Evolutionary conservation across 1,140 invertebrate genomes (phyloP).

Genomic region (Drosophila orosa): DNA sequence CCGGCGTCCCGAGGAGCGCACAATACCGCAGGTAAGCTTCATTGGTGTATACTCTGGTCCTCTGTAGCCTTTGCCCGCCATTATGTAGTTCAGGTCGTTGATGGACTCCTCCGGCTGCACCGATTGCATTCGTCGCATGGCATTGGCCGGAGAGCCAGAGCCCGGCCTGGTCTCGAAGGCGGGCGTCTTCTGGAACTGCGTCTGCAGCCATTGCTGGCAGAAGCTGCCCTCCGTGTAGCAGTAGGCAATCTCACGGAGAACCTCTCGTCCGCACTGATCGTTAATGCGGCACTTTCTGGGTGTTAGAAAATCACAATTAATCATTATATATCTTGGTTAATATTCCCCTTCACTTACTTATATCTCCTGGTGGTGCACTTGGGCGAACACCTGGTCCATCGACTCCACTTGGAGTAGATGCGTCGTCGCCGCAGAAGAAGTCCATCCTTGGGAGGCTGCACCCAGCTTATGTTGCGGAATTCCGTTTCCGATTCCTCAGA

Average conservation of each 20-base stretch:
- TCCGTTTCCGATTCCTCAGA: slow-evolving; percentile 60
- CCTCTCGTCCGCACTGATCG: slow-evolving; percentile 89
- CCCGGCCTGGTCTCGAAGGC: slow-evolving; percentile 64
- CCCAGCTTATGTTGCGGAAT: slow-evolving; percentile 38
- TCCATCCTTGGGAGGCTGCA: slow-evolving; percentile 53
- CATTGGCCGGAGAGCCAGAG: slow-evolving; percentile 7
- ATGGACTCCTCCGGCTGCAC: slow-evolving; percentile 39
- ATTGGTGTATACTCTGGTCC: slow-evolving; percentile 74
- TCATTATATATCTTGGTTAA: background rate
- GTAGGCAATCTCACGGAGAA: slow-evolving; percentile 92
- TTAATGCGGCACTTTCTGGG: slow-evolving; percentile 90
- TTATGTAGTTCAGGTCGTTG: slow-evolving; percentile 75
- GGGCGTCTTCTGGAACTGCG: slow-evolving; percentile 67
- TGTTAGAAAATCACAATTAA: no score
- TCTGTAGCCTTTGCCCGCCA: slow-evolving; percentile 75
- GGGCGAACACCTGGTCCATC: slow-evolving; percentile 84
- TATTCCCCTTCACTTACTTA: slow-evolving; percentile 56
- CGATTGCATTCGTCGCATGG: slow-evolving; percentile 60
- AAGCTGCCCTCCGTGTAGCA: slow-evolving; percentile 92
- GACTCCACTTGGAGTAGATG: slow-evolving; percentile 84
- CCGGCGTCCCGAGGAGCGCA: slow-evolving; percentile 63
- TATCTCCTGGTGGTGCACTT: slow-evolving; percentile 84
- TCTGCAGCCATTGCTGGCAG: slow-evolving; percentile 90
- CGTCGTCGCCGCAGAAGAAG: slow-evolving; percentile 54
- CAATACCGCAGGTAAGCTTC: slow-evolving; percentile 76